These are phyloP conservation scores for Drosophila tripunctata DNA, from an alignment of 2,888 invertebrate species.

Conservation along the genomic window DNA sequence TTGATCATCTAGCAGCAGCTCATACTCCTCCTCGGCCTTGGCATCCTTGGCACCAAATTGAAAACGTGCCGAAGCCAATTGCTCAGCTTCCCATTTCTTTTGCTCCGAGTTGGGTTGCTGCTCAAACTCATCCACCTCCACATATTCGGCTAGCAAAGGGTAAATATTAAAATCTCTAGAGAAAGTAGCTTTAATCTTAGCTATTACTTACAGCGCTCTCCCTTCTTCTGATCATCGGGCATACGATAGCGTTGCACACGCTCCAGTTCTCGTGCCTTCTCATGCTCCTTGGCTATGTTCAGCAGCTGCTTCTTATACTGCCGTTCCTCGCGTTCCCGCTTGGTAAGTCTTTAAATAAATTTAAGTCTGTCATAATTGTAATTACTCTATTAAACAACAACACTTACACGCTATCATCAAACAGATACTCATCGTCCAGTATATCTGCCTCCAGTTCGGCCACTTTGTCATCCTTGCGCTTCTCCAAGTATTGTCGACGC, in stretches of 20 bases:
- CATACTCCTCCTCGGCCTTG: constrained; percentile 91
- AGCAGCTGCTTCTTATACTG: constrained; percentile 96
- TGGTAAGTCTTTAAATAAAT: constrained; percentile 90
- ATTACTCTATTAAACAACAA: constrained; percentile 75
- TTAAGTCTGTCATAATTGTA: background rate
- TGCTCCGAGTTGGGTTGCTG: constrained; percentile 93
- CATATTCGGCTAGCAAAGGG: constrained; percentile 87
- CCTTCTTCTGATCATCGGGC: constrained; percentile 94
- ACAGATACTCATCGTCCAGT: constrained; percentile 97
- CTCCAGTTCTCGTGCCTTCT: constrained; percentile 96
- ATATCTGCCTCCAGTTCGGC: constrained; percentile 97
- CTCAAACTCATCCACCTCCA: constrained; percentile 94
- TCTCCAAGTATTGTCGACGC: constrained; percentile 96
- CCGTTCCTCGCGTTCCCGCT: constrained; percentile 92
- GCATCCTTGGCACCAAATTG: constrained; percentile 97
- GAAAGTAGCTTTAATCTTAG: no score
- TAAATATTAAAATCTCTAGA: no score
- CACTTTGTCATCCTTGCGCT: constrained; percentile 98
- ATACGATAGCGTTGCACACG: constrained; percentile 97
- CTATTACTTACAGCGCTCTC: constrained; percentile 86
- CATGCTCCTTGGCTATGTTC: constrained; percentile 96
- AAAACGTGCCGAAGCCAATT: constrained; percentile 95
- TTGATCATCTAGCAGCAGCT: constrained; percentile 96
- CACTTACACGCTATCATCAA: constrained; percentile 93
- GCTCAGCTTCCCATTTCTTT: constrained; percentile 98